Conservation (phyloP, 2,113 vertebrate genomes). For the Chionomys nivalis region DNA sequence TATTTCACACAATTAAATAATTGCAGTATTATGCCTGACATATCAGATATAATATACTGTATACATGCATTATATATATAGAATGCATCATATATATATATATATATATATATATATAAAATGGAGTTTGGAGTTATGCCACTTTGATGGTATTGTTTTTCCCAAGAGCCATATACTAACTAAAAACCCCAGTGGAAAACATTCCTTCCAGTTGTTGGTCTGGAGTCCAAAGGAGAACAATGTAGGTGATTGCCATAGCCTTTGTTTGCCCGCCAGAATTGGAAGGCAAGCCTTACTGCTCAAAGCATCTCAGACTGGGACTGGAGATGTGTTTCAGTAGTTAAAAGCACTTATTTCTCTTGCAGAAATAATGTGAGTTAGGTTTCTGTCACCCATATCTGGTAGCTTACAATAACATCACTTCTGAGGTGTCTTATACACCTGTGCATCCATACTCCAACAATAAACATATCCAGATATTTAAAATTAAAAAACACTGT, state of each 20-base stretch:
- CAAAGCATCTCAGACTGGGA: not conserved
- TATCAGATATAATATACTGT: too few species aligned
- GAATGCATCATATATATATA: too few species aligned
- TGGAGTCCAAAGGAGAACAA: not conserved
- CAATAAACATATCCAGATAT: not conserved
- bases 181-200: not conserved
- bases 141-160: not conserved
- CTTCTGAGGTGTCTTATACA: not conserved
- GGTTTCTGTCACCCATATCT: not conserved
- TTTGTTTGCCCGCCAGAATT: not conserved
- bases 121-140: not conserved
- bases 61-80: too few species aligned
- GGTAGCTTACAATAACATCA: not conserved
- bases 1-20: too few species aligned
- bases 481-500: not conserved
- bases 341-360: not conserved
- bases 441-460: not conserved
- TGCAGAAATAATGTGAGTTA: not conserved
- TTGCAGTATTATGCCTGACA: too few species aligned
- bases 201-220: not conserved
- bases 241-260: not conserved
- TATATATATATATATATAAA: too few species aligned
- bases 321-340: not conserved
- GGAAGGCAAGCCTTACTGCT: not conserved
- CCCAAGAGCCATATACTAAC: not conserved